Percentiles rank a stretch among this genome's conserved stretches.
Evolutionary conservation across 2,797 vertebrate genomes (phyloP).

Genomic region (Microctenopoma lineatum): DNA sequence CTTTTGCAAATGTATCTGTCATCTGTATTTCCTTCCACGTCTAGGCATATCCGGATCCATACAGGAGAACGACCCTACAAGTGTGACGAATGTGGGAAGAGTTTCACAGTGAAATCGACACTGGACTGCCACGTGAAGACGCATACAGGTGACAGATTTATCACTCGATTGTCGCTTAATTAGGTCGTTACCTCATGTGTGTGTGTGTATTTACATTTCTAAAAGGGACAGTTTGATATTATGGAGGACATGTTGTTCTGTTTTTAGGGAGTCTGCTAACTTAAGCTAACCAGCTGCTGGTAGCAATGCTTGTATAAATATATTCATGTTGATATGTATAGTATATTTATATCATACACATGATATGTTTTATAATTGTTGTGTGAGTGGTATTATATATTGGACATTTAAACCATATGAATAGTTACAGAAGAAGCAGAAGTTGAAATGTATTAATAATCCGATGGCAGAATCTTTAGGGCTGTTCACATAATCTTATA

Average conservation of each 20-base stretch:
- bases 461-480: not conserved
- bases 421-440: not conserved
- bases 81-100: constrained; percentile 96
- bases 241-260: no score
- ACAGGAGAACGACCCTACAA: constrained; percentile 97
- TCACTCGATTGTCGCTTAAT: not conserved
- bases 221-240: no score
- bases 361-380: no score
- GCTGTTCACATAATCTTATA: not conserved
- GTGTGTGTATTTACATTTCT: no score
- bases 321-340: no score
- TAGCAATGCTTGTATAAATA: no score
- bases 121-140: constrained; percentile 98
- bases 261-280: no score
- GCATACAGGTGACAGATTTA: constrained; percentile 88
- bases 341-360: no score
- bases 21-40: constrained; percentile 14
- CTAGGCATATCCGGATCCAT: constrained; percentile 96
- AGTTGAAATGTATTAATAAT: not conserved
- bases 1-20: not conserved
- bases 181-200: not conserved
- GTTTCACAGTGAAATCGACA: constrained; percentile 98
- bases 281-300: no score
- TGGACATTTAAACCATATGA: not conserved
- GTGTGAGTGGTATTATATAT: not conserved